Base-by-base conservation (phyloP, 2,113 vertebrate species). In the Burhinus oedicnemus region DNA sequence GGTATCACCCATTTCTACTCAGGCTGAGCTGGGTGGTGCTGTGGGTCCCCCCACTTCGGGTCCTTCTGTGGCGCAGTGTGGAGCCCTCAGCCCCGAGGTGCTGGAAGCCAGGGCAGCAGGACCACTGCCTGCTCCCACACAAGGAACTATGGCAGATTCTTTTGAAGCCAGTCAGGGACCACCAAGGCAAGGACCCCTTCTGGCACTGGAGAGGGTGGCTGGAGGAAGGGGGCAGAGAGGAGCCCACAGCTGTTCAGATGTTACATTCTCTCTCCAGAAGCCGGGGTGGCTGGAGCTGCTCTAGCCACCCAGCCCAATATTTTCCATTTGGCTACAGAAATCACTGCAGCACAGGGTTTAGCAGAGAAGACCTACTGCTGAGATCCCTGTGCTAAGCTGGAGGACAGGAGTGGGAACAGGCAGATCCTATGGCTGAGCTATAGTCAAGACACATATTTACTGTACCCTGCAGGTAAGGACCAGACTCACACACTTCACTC, bases 21-120 rank as follows among this genome's bases (percentile, higher is more conserved):
- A 6, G 36, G 54, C 64, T 86, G 20, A 58, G 34, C 34, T 0
- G 1, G 6, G 2, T 14, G 76, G 17, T 82, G 62, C 29, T 15
- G 17, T 2, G 2, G 2, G 4, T 55, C 16, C 4, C 34, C 15
- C 10, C 2, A 3, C 32, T 72, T 15, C 2, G 7, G 36, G 8
- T 78, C 26, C 12, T 25, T 30, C 29, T 8, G 4, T 3, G 40
- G 65, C 0, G 0, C 27, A 52, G 18, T 2, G 34, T 9, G 5
- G 55, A 57, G 6, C 9, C 49, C 47, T 62, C 52, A 45, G 42
- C 22, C 54, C 8, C 2, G 8, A 18, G 55, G 32, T 4, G 6
- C 27, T 40, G 58, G 26, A 32, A 58, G 57, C 38, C 78, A 34
- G 21, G 42, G 21, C 40, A 89, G 51, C 38, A 42, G 21, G 12